Evolutionary conservation across 1,140 invertebrate species (phyloP), one percentile per base, ranked within the genome.

Genomic region (Andricus grossulariae): DNA sequence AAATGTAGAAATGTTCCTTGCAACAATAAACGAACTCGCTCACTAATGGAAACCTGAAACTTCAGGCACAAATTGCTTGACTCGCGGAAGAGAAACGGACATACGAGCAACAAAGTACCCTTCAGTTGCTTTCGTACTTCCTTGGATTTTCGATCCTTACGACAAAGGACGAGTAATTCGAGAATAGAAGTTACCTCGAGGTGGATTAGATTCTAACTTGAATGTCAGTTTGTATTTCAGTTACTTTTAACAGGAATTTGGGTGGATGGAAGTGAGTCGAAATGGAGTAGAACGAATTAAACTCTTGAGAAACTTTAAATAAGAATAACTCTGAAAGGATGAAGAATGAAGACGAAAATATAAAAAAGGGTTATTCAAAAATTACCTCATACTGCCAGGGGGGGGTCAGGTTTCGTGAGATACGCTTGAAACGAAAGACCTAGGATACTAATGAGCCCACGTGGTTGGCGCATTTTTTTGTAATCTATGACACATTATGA

Each of bases 11-110:
- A 71, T 52, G 50, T 75, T 76, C 39, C 25, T 70, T n/a, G 39
- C 74, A 49, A 19, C 19, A 54, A 55, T 18, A 54, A 32, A 21
- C 54, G 54, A 57, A 74, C 52, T 45, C 18, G 50, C 71, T 8
- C 74, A 72, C 79, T 89, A 89, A 88, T 88, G 85, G 85, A 88
- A 88, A 80, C 85, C 83, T 76, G 75, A 88, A 88, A 88, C 79
- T 88, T 87, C 72, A 51, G 80, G 80, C 81, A 84, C 84, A 84
- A 86, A 86, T 85, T 84, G 83, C 77, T 82, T 66, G 32, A 55
- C 74, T 72, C 71, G 57, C 15, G 32, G 71, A 73, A 66, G 60
- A 66, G 32, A 79, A 79, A 78, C 77, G 80, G 73, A 84, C 77
- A 80, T 80, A 82, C 82, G 77, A 80, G 78, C 80, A 81, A 81